A percentile compares a stretch with the other conserved stretches of the same genome.
These are phyloP conservation scores for Rhabdophis nuchalis DNA, from an alignment of 2,797 vertebrate genomes.

Conservation along the genomic window DNA sequence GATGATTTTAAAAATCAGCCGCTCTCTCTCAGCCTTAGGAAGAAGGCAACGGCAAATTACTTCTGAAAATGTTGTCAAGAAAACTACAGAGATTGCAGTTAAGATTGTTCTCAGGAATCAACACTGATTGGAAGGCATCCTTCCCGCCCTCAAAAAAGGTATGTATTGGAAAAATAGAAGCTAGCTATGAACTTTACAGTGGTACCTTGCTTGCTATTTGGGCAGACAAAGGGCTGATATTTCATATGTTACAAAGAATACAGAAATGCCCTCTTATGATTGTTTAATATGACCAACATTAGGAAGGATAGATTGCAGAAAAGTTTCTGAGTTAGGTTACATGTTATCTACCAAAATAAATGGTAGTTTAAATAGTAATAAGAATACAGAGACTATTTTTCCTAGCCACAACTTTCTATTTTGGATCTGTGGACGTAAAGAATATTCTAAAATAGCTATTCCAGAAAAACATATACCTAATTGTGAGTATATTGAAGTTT, in stretches of 20 bases:
- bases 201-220: neutral
- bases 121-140: neutral
- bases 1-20: neutral
- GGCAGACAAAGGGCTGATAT: neutral
- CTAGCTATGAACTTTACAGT: neutral
- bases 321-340: neutral
- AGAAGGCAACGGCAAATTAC: neutral
- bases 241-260: neutral
- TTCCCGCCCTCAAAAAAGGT: neutral
- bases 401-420: neutral
- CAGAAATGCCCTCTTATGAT: neutral
- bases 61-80: neutral
- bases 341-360: neutral
- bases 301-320: neutral
- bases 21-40: neutral
- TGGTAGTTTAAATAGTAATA: neutral
- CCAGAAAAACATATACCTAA: constrained; percentile 69
- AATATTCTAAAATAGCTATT: neutral
- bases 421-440: neutral
- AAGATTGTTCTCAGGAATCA: neutral
- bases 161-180: neutral
- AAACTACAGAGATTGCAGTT: neutral
- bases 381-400: neutral
- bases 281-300: neutral
- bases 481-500: constrained; percentile 81